A percentile compares a stretch with the other conserved stretches of the same genome.
These are phyloP conservation scores for zebrafish (Danio rerio) DNA, from an alignment of 2,113 vertebrate species.

Conservation along the genomic window DNA sequence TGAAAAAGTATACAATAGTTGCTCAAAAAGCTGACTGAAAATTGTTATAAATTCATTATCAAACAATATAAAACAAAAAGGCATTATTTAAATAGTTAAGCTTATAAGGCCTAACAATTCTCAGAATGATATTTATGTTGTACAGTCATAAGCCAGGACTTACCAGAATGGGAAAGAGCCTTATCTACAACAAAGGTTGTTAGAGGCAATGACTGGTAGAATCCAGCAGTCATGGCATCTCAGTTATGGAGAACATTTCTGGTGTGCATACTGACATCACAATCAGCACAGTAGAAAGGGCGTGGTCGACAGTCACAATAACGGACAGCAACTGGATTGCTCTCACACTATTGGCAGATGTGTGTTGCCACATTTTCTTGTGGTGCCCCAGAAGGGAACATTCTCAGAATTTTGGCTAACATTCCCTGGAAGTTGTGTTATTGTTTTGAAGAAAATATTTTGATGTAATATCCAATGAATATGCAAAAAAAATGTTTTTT, in stretches of 20 bases:
- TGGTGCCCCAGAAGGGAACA: no score
- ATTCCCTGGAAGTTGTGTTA: no score
- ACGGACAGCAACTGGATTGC: not conserved
- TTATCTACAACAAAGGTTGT: not conserved
- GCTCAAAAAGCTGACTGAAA: no score
- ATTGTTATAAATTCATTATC: no score
- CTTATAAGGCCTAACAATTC: not conserved
- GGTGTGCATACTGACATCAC: not conserved
- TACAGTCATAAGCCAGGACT: not conserved
- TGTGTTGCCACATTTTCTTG: not conserved
- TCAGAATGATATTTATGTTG: not conserved
- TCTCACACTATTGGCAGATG: not conserved
- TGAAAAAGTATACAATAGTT: not conserved
- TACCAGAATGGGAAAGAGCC: constrained; percentile 2
- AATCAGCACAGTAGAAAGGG: not conserved
- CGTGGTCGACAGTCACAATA: not conserved
- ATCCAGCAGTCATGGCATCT: not conserved
- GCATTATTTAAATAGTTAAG: not conserved
- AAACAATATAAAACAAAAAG: no score
- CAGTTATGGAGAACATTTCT: not conserved
- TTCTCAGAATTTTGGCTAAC: no score
- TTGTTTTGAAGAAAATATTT: no score
- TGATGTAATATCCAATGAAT: no score
- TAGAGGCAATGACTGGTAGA: constrained; percentile 1
- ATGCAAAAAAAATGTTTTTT: no score